These are phyloP conservation scores for Drusus annulatus DNA, from an alignment of 1,140 invertebrate genomes.

Conservation along the genomic window DNA sequence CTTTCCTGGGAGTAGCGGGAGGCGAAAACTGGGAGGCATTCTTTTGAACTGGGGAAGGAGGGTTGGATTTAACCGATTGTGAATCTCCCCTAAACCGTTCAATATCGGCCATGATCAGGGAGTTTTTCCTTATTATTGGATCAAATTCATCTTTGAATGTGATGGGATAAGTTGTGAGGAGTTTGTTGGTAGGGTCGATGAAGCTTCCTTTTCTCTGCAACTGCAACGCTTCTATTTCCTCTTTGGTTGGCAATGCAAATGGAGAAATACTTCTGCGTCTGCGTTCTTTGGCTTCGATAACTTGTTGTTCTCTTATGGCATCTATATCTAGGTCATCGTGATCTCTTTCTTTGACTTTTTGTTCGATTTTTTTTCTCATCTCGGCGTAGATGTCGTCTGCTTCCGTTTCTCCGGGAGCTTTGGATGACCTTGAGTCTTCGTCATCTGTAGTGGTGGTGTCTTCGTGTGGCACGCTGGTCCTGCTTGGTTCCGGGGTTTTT, in stretches of 20 bases:
- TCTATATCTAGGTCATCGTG: constrained; percentile 68
- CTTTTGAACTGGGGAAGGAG: constrained; percentile 61
- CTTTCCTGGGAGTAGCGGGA: constrained; percentile 63
- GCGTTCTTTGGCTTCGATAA: constrained; percentile 66
- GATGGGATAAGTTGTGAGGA: constrained; percentile 66
- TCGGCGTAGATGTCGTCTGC: constrained; percentile 69
- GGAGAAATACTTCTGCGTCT: constrained; percentile 70
- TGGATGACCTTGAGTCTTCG: constrained; percentile 63
- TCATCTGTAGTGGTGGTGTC: constrained; percentile 70
- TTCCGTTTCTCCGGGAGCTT: constrained; percentile 63
- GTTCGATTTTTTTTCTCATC: constrained; percentile 68
- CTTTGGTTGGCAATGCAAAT: constrained; percentile 67
- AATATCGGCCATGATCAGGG: constrained; percentile 55
- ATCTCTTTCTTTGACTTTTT: constrained; percentile 66
- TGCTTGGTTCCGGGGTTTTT: constrained; percentile 73
- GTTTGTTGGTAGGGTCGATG: constrained; percentile 69
- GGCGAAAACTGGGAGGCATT: constrained; percentile 59
- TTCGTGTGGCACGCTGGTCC: constrained; percentile 64
- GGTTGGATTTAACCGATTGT: constrained; percentile 60
- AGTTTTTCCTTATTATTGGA: constrained; percentile 51
- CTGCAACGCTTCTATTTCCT: constrained; percentile 62
- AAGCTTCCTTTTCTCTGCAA: constrained; percentile 69
- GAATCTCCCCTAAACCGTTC: constrained; percentile 60
- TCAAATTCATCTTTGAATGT: constrained; percentile 65
- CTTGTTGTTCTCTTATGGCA: constrained; percentile 66